These are phyloP conservation scores for Ennomos fuscantarius DNA, from an alignment of 2,888 invertebrate species.

Conservation along the genomic window DNA sequence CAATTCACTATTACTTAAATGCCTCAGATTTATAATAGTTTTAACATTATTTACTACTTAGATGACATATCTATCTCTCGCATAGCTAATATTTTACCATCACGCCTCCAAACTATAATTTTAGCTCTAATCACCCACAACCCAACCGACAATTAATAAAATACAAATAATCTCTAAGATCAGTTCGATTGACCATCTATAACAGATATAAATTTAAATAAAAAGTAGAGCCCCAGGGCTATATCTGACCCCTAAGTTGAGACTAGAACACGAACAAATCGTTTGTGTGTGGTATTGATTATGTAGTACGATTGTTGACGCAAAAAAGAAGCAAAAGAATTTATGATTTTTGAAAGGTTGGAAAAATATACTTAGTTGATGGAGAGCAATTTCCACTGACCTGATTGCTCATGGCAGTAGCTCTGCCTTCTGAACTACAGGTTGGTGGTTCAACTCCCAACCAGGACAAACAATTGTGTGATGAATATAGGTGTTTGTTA, in stretches of 20 bases:
- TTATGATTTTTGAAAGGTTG: no score
- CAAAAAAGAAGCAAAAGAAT: no score
- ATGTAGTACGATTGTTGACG: not conserved
- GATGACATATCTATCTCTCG: slow-evolving; percentile 1
- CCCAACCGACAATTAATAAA: slow-evolving; percentile 49
- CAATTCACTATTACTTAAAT: no score
- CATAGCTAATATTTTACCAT: slow-evolving; percentile 46
- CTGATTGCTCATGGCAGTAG: no score
- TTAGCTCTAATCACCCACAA: slow-evolving; percentile 51
- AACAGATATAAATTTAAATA: slow-evolving; percentile 26
- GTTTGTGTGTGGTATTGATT: slow-evolving; percentile 2
- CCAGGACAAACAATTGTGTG: no score
- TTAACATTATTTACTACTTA: not conserved
- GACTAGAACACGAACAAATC: not conserved
- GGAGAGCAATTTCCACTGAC: no score
- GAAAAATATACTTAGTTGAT: no score
- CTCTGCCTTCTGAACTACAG: no score
- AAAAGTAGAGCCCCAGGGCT: slow-evolving; percentile 19
- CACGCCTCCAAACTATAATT: slow-evolving; percentile 57
- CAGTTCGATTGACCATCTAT: slow-evolving; percentile 27
- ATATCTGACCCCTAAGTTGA: slow-evolving; percentile 14
- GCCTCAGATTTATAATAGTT: not conserved
- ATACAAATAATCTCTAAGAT: slow-evolving; percentile 40
- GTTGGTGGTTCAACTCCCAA: no score
- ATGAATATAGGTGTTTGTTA: no score